Percentiles rank a stretch among this genome's conserved stretches.
Evolutionary conservation across 2,888 invertebrate genomes (phyloP).

Genomic region (Hypolimnas misippus): DNA sequence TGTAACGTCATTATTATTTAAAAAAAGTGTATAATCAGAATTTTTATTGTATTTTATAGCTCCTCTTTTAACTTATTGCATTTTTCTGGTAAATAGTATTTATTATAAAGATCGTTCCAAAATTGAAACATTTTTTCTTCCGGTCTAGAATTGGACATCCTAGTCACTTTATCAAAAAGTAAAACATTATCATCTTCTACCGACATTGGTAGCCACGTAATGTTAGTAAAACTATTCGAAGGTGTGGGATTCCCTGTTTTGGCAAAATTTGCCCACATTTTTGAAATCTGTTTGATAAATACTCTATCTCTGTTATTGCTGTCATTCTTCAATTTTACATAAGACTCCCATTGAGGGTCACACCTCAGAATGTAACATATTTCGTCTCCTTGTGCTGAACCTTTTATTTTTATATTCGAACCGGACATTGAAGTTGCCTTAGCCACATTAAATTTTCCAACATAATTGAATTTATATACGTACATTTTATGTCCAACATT

Average conservation of each 20-base stretch:
- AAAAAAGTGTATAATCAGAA: too few relatives aligned
- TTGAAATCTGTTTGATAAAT: conserved; percentile 66
- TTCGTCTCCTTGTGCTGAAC: conserved; percentile 79
- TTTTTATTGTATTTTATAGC: conserved; percentile 47
- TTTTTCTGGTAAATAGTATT: conserved; percentile 55
- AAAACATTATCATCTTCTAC: conserved; percentile 55
- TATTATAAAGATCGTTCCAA: conserved; percentile 66
- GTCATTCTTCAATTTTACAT: conserved; percentile 55
- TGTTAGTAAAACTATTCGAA: conserved; percentile 45
- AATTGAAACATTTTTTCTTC: conserved; percentile 63
- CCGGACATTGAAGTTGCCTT: conserved; percentile 62
- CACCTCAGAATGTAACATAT: conserved; percentile 77
- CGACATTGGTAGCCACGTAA: conserved; percentile 64
- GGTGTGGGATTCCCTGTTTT: conserved; percentile 71
- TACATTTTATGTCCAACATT: conserved; percentile 54
- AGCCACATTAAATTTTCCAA: conserved; percentile 67
- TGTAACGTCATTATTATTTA: too few relatives aligned
- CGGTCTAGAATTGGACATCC: conserved; percentile 50
- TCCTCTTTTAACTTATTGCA: conserved; percentile 63
- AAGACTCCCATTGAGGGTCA: conserved; percentile 68
- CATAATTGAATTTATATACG: conserved; percentile 77
- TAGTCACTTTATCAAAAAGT: conserved; percentile 56
- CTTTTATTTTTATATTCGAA: conserved; percentile 57
- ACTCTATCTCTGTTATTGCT: conserved; percentile 57
- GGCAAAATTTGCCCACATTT: conserved; percentile 80